phyloP scores from a whole-genome alignment of 2,888 invertebrate species.

The Volucella zonaria region DNA sequence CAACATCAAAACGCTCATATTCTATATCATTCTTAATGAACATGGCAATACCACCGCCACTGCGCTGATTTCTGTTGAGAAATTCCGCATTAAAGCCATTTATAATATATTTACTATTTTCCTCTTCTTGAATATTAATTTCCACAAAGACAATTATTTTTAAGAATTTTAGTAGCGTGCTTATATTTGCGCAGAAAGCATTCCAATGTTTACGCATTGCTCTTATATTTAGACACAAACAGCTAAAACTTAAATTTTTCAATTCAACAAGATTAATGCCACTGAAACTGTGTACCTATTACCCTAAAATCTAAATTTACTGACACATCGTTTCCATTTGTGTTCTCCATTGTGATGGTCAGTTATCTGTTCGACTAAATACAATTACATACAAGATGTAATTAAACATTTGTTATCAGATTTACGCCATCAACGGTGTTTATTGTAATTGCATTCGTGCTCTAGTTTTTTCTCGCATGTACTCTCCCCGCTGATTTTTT shows the following conservation, averaged over 20 bases:
- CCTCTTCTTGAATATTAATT: too few relatives aligned
- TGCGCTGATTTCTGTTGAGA: too few relatives aligned
- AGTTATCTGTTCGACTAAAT: slow-evolving; percentile 8
- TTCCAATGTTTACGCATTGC: slow-evolving; percentile 18
- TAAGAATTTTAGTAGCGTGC: neutral
- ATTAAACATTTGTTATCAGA: neutral
- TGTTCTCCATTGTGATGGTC: slow-evolving; percentile 15
- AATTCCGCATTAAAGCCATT: too few relatives aligned
- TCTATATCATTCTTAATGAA: too few relatives aligned
- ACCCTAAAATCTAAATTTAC: slow-evolving; percentile 23
- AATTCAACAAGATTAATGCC: neutral
- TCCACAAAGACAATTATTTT: too few relatives aligned
- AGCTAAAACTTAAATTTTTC: neutral
- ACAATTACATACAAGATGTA: neutral
- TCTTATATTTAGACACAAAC: slow-evolving; percentile 14
- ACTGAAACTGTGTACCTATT: slow-evolving; percentile 20
- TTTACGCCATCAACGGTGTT: neutral
- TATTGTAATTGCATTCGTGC: slow-evolving; percentile 1
- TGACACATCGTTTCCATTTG: slow-evolving; percentile 8
- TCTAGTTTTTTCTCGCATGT: slow-evolving; percentile 7
- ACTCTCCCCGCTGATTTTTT: slow-evolving; percentile 25
- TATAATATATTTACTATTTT: too few relatives aligned
- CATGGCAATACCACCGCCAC: too few relatives aligned
- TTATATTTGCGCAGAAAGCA: slow-evolving; percentile 15
- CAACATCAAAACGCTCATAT: too few relatives aligned